These are phyloP conservation scores for Ceriagrion tenellum DNA, from an alignment of 2,888 invertebrate species.

Conservation along the genomic window DNA sequence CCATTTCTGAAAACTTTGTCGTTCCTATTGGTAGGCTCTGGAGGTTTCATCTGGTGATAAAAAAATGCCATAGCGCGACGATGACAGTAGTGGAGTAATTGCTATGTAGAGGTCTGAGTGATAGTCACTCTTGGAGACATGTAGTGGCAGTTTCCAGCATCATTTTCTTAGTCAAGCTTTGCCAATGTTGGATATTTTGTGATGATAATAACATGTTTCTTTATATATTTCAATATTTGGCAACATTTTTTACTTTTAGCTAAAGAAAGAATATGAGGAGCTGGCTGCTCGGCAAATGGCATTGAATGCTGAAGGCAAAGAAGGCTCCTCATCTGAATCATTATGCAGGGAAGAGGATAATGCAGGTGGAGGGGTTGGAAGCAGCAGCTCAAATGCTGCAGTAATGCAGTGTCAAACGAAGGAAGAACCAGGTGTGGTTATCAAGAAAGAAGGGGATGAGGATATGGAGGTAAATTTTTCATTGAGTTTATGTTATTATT, in stretches of 20 bases:
- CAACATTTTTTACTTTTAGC: conserved; percentile 74
- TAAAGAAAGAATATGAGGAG: conserved; percentile 86
- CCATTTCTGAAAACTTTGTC: no score
- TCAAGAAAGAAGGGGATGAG: conserved; percentile 76
- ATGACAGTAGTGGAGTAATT: no score
- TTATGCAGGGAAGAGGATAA: conserved; percentile 79
- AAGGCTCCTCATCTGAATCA: conserved; percentile 78
- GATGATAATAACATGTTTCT: no score
- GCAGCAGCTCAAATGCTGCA: conserved; percentile 77
- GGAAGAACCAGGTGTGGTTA: conserved; percentile 80
- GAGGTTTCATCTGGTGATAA: no score
- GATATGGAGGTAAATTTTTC: conserved; percentile 71
- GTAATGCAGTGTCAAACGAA: conserved; percentile 78
- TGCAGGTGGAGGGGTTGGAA: conserved; percentile 76
- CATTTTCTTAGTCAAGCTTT: no score
- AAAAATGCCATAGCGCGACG: no score
- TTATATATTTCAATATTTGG: conserved; percentile 37
- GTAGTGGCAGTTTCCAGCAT: no score
- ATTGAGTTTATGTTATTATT: neutral
- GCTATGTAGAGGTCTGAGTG: no score
- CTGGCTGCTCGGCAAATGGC: conserved; percentile 81
- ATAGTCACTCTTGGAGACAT: no score
- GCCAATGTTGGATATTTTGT: no score
- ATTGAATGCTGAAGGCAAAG: conserved; percentile 80
- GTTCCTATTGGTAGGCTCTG: no score